Base-by-base conservation (phyloP, 2,888 invertebrate species). In the Parapristionchus giblindavisi region DNA sequence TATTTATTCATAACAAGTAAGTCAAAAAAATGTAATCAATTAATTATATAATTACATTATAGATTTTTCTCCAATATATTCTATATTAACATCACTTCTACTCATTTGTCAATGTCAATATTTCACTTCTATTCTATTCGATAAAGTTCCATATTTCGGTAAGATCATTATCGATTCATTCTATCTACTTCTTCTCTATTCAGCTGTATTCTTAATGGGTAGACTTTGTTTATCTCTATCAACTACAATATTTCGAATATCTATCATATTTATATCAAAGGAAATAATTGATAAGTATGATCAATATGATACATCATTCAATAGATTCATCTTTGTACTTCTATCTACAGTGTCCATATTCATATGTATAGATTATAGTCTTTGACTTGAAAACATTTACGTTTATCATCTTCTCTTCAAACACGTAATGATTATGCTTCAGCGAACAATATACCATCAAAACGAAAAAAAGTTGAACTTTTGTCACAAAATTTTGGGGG, bases 121-220 rank as follows among this genome's bases (percentile, higher is more conserved):
- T 32, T 65, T 65, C 63, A 14, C 63, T 29, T 24, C 40, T 4
- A 40, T 65, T 27, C 63, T 65, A 3, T 40, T 65, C 43, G 43
- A 65, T 43, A 65, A 65, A 21, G 5, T 65, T 29, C 63, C 63
- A 43, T 65, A 65, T 29, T 36, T 65, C 14, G 63, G 63, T 65
- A 17, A 65, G 63, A 29, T 65, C 27, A 21, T 36, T 24, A 38
- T 8, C 3, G 24, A n/a, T 1, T 8, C 43, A 5, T n/a, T 0
- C 4, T 3, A 2, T n/a, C 1, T 4, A 27, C 2, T 8, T 29
- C 17, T 17, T 4, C 43, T 11, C 1, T 24, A 43, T 65, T 36
- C 63, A 65, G 63, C 43, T 0, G 32, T 65, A 4, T 11, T 65
- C 3, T 17, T 65, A 21, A 11, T 65, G 8, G 27, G 43, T 6